These are phyloP conservation scores for Drosophila bifasciata DNA, from an alignment of 1,140 invertebrate genomes.

Conservation along the genomic window DNA sequence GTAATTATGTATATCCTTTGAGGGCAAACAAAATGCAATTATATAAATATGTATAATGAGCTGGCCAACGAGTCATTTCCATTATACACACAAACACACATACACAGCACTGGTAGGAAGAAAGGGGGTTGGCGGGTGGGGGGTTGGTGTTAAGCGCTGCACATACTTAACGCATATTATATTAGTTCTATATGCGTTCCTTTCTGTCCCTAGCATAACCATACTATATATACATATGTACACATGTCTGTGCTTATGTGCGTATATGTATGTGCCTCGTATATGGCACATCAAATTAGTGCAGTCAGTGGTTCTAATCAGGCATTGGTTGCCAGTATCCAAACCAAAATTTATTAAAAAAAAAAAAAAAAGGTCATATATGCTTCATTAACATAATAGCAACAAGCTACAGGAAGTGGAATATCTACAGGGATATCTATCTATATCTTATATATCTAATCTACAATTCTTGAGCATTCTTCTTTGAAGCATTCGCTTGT, in stretches of 20 bases:
- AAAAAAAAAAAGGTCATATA: slow-evolving; percentile 15
- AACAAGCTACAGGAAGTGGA: neutral
- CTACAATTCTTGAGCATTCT: no score
- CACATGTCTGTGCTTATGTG: slow-evolving; percentile 1
- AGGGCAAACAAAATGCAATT: slow-evolving; percentile 56
- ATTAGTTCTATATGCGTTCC: slow-evolving; percentile 33
- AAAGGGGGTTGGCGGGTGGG: neutral
- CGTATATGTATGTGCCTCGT: slow-evolving; percentile 1
- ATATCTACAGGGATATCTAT: no score
- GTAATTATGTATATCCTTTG: slow-evolving; percentile 35
- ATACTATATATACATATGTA: no score
- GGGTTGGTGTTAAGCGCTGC: slow-evolving; percentile 17
- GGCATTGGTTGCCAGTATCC: neutral
- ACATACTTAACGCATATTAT: slow-evolving; percentile 60
- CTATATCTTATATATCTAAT: no score
- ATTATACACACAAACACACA: slow-evolving; percentile 27
- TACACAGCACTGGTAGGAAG: slow-evolving; percentile 6
- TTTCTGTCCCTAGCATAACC: neutral
- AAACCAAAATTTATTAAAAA: slow-evolving; percentile 8
- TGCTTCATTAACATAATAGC: neutral
- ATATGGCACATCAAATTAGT: neutral
- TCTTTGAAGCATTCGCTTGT: no score
- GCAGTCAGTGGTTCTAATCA: neutral
- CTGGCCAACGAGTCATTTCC: slow-evolving; percentile 26
- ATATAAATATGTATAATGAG: slow-evolving; percentile 54